Evolutionary conservation across 2,797 vertebrate genomes (phyloP).

Genomic region (Rhynchotus rufescens): DNA sequence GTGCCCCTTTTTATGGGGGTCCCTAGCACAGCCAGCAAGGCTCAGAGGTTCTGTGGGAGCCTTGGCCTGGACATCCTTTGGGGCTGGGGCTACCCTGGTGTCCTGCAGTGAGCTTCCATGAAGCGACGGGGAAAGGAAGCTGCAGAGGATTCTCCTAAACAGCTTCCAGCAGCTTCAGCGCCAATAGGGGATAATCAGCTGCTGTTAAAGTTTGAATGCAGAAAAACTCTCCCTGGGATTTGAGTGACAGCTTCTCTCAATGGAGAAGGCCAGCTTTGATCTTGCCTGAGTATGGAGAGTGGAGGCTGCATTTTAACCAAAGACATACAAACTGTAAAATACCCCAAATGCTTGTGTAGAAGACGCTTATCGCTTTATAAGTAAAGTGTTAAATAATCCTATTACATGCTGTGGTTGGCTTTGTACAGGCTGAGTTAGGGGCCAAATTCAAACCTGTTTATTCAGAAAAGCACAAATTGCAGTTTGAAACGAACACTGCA

Average conservation of each 20-base stretch:
- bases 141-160: slow-evolving; percentile 3
- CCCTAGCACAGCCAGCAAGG: background rate
- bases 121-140: background rate
- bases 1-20: background rate
- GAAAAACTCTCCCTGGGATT: slow-evolving; percentile 26
- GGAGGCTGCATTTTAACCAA: slow-evolving; percentile 13
- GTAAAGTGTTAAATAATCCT: slow-evolving; percentile 55
- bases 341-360: slow-evolving; percentile 21
- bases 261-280: slow-evolving; percentile 55
- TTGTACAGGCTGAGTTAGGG: slow-evolving; percentile 37
- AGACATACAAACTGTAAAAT: slow-evolving; percentile 44
- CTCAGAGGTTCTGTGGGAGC: background rate
- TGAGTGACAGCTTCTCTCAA: slow-evolving; percentile 46
- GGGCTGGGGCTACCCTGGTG: background rate
- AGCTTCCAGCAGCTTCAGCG: slow-evolving; percentile 28
- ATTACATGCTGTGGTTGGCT: slow-evolving; percentile 40
- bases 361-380: slow-evolving; percentile 44
- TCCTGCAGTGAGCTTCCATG: background rate
- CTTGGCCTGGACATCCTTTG: background rate
- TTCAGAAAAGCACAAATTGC: slow-evolving; percentile 32
- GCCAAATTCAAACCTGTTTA: slow-evolving; percentile 46
- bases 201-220: slow-evolving; percentile 34
- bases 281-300: slow-evolving; percentile 38
- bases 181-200: slow-evolving; percentile 24
- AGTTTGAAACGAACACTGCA: slow-evolving; percentile 18